phyloP scores from a whole-genome alignment of 2,113 vertebrate genomes.

The Orthochromis indermauri region DNA sequence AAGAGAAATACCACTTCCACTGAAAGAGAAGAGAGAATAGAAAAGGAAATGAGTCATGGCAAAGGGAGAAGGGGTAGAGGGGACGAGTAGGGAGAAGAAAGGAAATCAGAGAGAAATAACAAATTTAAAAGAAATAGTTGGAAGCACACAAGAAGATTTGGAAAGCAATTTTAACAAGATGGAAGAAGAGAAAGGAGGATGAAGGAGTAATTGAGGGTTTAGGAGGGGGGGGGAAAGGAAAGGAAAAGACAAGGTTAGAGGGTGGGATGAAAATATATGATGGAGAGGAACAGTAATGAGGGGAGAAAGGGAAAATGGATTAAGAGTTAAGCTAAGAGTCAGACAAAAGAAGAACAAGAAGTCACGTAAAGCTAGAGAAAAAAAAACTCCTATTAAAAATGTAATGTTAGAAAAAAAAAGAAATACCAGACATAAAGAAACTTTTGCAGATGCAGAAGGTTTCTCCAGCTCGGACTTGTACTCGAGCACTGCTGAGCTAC shows the following conservation, averaged over 20 bases:
- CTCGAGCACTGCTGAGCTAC: neutral
- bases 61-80: neutral
- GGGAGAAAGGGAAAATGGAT: neutral
- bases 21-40: neutral
- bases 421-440: neutral
- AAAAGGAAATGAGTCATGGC: neutral
- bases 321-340: neutral
- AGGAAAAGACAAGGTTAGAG: neutral
- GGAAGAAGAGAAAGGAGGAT: neutral
- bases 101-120: neutral
- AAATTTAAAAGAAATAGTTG: neutral
- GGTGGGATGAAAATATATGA: neutral
- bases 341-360: neutral
- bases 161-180: neutral
- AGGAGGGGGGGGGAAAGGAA: neutral
- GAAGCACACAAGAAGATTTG: neutral
- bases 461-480: neutral
- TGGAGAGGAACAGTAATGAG: neutral
- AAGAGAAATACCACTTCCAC: conserved; percentile 85
- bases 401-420: neutral
- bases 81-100: neutral
- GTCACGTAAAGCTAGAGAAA: neutral
- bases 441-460: neutral
- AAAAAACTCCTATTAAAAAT: neutral
- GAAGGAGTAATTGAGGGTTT: neutral